A percentile compares a stretch with the other conserved stretches of the same genome.
phyloP scores from a whole-genome alignment of 1,140 invertebrate genomes.

The Batillaria attramentaria region DNA sequence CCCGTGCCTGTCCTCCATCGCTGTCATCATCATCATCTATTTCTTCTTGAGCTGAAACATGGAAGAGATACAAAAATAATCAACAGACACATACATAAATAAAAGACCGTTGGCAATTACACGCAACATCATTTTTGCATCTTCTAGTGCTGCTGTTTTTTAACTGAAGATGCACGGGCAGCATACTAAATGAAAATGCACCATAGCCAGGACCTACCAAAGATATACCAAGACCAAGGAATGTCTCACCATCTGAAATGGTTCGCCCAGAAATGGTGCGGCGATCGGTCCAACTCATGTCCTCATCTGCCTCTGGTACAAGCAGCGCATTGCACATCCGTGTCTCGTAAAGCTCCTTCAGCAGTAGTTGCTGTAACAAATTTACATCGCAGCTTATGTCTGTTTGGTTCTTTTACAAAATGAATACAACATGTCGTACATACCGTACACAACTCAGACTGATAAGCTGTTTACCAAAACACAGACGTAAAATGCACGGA shows the following conservation, averaged over 20 bases:
- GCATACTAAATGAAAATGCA: no score
- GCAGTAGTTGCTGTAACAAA: slow-evolving; percentile 74
- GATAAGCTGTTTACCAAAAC: no score
- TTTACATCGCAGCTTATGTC: no score
- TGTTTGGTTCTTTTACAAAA: no score
- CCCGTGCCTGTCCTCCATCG: slow-evolving; percentile 59
- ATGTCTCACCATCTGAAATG: slow-evolving; percentile 35
- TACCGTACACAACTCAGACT: no score
- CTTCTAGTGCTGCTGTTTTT: no score
- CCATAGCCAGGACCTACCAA: no score
- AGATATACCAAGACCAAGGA: neutral
- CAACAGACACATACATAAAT: neutral
- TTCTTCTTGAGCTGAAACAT: slow-evolving; percentile 39
- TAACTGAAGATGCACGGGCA: no score
- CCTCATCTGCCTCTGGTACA: slow-evolving; percentile 79
- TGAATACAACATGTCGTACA: no score
- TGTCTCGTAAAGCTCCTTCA: slow-evolving; percentile 81
- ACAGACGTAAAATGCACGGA: no score
- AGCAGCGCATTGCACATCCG: slow-evolving; percentile 81
- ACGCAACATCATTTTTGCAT: no score
- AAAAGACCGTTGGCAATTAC: no score
- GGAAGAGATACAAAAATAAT: neutral
- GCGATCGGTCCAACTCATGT: slow-evolving; percentile 72
- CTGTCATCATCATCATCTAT: slow-evolving; percentile 60
- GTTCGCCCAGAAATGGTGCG: slow-evolving; percentile 35